Evolutionary conservation across 2,888 invertebrate species (phyloP).

Genomic region (Apoderus coryli): DNA sequence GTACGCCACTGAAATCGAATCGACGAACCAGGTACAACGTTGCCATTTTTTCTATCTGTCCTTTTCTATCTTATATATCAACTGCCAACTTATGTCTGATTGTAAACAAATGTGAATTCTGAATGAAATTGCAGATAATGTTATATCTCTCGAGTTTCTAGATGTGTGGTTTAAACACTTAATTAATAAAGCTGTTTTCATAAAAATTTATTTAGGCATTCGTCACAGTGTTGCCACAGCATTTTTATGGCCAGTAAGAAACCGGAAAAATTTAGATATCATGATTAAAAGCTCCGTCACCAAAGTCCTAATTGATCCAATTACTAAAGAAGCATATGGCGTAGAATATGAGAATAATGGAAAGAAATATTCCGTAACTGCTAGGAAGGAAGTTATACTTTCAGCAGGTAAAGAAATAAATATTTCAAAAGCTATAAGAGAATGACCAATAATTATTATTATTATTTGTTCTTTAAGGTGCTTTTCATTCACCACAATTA

Average conservation of each 20-base stretch:
- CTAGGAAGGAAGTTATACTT: conserved; percentile 40
- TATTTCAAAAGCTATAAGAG: neutral
- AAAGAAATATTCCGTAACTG: conserved; percentile 23
- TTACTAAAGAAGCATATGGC: conserved; percentile 32
- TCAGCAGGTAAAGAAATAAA: conserved; percentile 30
- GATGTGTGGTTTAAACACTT: too few relatives aligned
- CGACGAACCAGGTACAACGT: too few relatives aligned
- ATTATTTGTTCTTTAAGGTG: conserved; percentile 32
- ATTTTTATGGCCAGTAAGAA: conserved; percentile 37
- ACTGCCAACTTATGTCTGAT: too few relatives aligned
- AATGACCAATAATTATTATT: neutral
- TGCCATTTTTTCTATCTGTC: too few relatives aligned
- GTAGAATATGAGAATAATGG: conserved; percentile 29
- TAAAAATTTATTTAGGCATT: too few relatives aligned
- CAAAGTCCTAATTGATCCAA: conserved; percentile 38
- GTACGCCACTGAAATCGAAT: too few relatives aligned
- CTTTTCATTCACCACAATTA: conserved; percentile 67
- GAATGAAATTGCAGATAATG: too few relatives aligned
- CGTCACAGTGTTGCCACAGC: conserved; percentile 43
- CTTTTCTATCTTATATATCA: too few relatives aligned
- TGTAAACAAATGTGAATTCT: too few relatives aligned
- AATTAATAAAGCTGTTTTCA: too few relatives aligned
- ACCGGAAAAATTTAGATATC: conserved; percentile 43
- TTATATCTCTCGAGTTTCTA: too few relatives aligned
- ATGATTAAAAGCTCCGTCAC: conserved; percentile 39